A percentile compares a stretch with the other conserved stretches of the same genome.
These are phyloP conservation scores for Halotydeus destructor DNA, from an alignment of 1,140 invertebrate species.

Conservation along the genomic window DNA sequence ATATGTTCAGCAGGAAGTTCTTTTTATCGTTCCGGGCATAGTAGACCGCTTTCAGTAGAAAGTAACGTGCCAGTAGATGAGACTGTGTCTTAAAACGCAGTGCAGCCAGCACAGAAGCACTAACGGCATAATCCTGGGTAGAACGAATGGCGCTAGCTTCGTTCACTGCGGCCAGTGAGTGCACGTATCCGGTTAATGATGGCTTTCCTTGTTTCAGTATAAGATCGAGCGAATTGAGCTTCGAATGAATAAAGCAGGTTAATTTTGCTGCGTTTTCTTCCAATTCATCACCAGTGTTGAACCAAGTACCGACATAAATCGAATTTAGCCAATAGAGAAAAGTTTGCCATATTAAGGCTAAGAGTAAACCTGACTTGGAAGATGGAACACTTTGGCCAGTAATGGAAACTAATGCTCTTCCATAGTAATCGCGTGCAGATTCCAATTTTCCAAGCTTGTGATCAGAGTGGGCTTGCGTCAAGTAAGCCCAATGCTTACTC, in stretches of 20 bases:
- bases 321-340: slow-evolving; percentile 9
- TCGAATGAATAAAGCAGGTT: slow-evolving; percentile 12
- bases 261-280: not conserved
- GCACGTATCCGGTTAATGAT: slow-evolving; percentile 9
- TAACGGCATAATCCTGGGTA: not conserved
- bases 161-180: slow-evolving; percentile 12
- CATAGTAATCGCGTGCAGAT: slow-evolving; percentile 6
- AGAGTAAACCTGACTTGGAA: not conserved
- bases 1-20: slow-evolving; percentile 9
- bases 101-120: slow-evolving; percentile 9
- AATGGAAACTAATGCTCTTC: slow-evolving; percentile 3
- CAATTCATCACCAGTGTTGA: not conserved
- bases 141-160: slow-evolving; percentile 4
- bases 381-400: slow-evolving; percentile 4
- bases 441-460: slow-evolving; percentile 7
- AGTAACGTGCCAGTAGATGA: slow-evolving; percentile 12
- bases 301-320: slow-evolving; percentile 8
- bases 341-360: slow-evolving; percentile 6
- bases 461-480: slow-evolving; percentile 8
- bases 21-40: not conserved
- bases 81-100: slow-evolving; percentile 10
- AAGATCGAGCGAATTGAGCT: slow-evolving; percentile 11
- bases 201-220: slow-evolving; percentile 7
- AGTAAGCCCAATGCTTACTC: slow-evolving; percentile 4
- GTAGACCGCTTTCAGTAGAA: slow-evolving; percentile 7